Evolutionary conservation across 2,113 vertebrate genomes (phyloP), one percentile per base, ranked within the genome.

Genomic region (Nycticryphes semicollaris): DNA sequence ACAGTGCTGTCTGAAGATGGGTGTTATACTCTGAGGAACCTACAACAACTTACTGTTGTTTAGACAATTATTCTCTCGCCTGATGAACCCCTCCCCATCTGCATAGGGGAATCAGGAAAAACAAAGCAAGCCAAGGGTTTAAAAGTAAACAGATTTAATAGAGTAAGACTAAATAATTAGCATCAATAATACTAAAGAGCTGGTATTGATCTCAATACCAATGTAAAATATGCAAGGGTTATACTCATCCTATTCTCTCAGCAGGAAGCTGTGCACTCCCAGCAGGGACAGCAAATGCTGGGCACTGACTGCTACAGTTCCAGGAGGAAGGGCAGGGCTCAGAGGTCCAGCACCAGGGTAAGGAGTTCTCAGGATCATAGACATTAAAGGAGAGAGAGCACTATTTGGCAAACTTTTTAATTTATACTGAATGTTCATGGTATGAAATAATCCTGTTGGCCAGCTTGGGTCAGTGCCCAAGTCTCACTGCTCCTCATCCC

Each of bases 1-100:
- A 6, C 25, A 30, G 37, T 0, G 1, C 69, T 41, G 21, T 6
- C 77, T n/a, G 20, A 35, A 45, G 39, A 5, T 31, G 23, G 3
- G 7, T 43, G 28, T 43, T 30, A 21, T 2, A 27, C 27, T 64
- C 41, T 41, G 37, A 41, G 62, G 17, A 41, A 41, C 62, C 27
- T 18, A 30, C 18, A 24, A 37, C 24, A 41, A 19, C 7, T 63
- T 41, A 30, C 9, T 21, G 62, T 43, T 4, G 6, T 41, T 39
- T 13, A 14, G 27, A 64, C 39, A 64, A 64, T 64, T 39, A 20
- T 14, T 64, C 27, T 64, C 20, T 43, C 39, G 4, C 39, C 27
- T 1, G 8, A 21, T 64, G 39, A 21, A 27, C 39, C 19, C 19
- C 62, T 64, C 62, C 28, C 39, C 37, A 64, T 8, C 39, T 18